These are phyloP conservation scores for Myotis yumanensis DNA, from an alignment of 2,113 vertebrate species.

Conservation along the genomic window DNA sequence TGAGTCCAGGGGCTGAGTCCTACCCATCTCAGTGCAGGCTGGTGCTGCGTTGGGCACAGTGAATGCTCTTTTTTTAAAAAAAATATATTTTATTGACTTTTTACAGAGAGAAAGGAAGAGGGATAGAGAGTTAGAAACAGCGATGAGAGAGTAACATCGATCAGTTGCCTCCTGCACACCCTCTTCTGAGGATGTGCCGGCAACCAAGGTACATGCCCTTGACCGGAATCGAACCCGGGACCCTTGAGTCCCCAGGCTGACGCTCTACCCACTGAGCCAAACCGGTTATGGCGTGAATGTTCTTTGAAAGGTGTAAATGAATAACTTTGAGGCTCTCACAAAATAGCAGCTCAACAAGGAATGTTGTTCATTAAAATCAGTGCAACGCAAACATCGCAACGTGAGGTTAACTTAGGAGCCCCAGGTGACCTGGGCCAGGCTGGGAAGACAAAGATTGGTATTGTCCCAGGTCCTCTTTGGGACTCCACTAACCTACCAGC, in stretches of 20 bases:
- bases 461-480: neutral
- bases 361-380: neutral
- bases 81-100: too few species aligned
- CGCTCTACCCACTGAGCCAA: too few species aligned
- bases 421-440: neutral
- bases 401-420: neutral
- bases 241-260: too few species aligned
- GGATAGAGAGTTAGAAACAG: too few species aligned
- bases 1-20: neutral
- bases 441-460: neutral
- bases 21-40: neutral
- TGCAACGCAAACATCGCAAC: neutral
- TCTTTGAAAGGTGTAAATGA: neutral
- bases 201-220: too few species aligned
- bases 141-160: too few species aligned
- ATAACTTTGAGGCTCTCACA: neutral
- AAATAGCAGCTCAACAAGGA: neutral
- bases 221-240: too few species aligned
- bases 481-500: neutral
- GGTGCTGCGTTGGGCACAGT: too few species aligned
- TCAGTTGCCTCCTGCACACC: too few species aligned
- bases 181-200: too few species aligned
- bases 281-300: neutral
- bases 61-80: neutral
- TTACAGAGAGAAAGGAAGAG: too few species aligned